A percentile compares a stretch with the other conserved stretches of the same genome.
Conservation (phyloP, 1,140 invertebrate genomes). For the Brachionus sp. region DNA sequence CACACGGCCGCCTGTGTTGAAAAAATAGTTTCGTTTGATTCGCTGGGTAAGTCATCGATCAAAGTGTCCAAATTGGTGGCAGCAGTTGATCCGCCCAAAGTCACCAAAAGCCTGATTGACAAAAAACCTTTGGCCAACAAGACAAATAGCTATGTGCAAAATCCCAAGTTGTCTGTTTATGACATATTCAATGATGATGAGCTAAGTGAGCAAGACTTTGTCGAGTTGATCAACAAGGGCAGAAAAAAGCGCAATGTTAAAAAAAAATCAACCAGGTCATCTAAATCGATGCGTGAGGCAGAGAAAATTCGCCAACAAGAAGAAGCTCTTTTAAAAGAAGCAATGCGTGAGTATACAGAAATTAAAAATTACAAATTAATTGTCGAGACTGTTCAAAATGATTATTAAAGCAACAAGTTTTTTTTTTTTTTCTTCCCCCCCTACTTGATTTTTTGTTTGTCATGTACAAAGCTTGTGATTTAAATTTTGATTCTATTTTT, state of each 20-base stretch:
- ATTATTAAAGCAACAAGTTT: constrained; percentile 14
- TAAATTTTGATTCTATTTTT: neutral
- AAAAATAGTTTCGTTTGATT: neutral
- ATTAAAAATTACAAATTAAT: constrained; percentile 24
- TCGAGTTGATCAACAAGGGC: neutral
- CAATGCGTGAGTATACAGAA: neutral
- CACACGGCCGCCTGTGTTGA: neutral
- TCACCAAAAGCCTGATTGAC: neutral
- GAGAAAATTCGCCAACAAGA: neutral
- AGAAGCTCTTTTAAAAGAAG: neutral
- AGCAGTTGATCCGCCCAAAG: neutral
- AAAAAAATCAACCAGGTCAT: neutral
- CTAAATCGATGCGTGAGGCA: neutral
- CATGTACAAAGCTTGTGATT: neutral
- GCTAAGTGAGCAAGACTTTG: neutral
- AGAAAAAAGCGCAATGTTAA: neutral
- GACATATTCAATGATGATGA: neutral
- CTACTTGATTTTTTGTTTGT: neutral
- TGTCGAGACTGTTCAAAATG: neutral
- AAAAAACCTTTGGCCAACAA: neutral
- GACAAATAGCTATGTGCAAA: neutral
- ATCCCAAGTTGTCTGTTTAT: neutral
- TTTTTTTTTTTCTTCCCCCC: neutral
- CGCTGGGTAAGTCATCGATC: neutral
- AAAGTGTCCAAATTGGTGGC: neutral